A percentile compares a stretch with the other conserved stretches of the same genome.
Conservation (phyloP, 2,113 vertebrate species). For the Psephotus haematonotus region DNA sequence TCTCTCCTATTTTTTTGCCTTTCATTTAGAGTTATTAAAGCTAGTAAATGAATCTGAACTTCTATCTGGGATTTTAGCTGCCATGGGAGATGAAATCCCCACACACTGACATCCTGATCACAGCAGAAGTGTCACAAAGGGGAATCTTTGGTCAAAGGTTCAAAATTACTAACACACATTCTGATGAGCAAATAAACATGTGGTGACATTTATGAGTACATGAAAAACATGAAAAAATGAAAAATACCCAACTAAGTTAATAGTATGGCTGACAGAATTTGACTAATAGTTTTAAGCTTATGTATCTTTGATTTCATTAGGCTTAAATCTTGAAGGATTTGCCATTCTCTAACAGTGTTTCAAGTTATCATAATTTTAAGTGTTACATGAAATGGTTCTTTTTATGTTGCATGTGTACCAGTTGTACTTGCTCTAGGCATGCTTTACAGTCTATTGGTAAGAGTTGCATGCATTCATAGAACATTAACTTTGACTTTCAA, state of each 20-base stretch:
- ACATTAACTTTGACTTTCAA: neutral
- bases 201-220: conserved; percentile 40
- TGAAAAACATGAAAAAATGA: neutral
- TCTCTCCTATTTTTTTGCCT: neutral
- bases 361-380: conserved; percentile 2
- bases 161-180: conserved; percentile 18
- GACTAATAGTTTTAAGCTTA: neutral
- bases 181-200: conserved; percentile 31
- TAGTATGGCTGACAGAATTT: neutral
- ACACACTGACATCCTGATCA: neutral
- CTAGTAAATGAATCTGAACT: neutral
- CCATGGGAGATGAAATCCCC: conserved; percentile 7
- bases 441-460: neutral
- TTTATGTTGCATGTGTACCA: neutral
- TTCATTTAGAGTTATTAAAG: conserved; percentile 12
- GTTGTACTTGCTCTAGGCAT: neutral
- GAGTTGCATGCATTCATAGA: neutral
- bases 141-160: conserved; percentile 7
- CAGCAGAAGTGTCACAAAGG: neutral
- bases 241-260: conserved; percentile 33
- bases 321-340: conserved; percentile 46
- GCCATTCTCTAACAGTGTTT: neutral
- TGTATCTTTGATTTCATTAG: conserved; percentile 40
- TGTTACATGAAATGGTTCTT: conserved; percentile 15
- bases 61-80: neutral